phyloP scores from a whole-genome alignment of 2,113 vertebrate species.

The Opisthocomus hoazin region DNA sequence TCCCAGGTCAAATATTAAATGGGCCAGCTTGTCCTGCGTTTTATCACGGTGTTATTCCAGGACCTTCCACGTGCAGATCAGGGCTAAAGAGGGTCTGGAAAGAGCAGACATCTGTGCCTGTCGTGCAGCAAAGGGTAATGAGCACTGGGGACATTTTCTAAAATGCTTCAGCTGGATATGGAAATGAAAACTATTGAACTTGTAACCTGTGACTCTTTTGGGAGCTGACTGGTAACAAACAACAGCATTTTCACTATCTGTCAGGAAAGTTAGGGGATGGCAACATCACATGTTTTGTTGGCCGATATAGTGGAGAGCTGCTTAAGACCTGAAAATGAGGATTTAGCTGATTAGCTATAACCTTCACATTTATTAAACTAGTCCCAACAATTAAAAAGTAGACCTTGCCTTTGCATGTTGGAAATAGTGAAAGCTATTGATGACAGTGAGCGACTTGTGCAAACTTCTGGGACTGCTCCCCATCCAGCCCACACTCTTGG shows the following conservation, averaged over 20 bases:
- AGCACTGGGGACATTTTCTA: conserved; percentile 5
- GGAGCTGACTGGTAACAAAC: conserved; percentile 24
- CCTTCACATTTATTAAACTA: conserved; percentile 34
- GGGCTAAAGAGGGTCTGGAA: conserved; percentile 27
- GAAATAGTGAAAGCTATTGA: background rate
- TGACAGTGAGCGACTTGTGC: background rate
- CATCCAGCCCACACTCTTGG: background rate
- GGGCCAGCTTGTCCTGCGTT: background rate
- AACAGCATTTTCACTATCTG: conserved; percentile 32
- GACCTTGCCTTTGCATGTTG: conserved; percentile 28
- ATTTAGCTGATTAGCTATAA: conserved; percentile 40
- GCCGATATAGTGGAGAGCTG: background rate
- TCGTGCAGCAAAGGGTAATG: conserved; percentile 52
- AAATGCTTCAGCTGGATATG: conserved; percentile 59
- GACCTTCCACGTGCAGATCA: background rate
- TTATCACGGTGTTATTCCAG: background rate
- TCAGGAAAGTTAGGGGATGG: conserved; percentile 35
- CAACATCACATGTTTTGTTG: conserved; percentile 1
- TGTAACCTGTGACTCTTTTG: conserved; percentile 33
- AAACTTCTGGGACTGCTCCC: background rate
- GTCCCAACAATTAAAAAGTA: background rate
- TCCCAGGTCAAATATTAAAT: background rate
- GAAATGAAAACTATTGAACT: conserved; percentile 51
- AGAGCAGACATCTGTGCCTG: conserved; percentile 31
- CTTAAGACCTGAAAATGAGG: conserved; percentile 34